Evolutionary conservation across 2,113 vertebrate species (phyloP).

Genomic region (Phoenicopterus ruber): DNA sequence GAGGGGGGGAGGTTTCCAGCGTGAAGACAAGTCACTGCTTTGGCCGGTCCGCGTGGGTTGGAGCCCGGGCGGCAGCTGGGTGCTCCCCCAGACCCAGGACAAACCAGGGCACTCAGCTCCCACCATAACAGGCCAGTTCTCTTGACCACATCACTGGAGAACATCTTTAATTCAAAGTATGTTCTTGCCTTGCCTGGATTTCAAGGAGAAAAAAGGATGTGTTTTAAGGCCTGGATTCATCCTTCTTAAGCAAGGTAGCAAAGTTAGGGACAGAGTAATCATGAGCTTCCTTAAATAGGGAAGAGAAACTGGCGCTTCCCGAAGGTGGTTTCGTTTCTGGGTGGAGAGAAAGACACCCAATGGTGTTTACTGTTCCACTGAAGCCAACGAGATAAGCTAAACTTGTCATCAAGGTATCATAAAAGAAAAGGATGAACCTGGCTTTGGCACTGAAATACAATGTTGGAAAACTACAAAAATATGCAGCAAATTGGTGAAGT

Average conservation of each 20-base stretch:
- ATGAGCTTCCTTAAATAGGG: not conserved
- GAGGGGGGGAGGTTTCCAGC: not conserved
- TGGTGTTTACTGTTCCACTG: not conserved
- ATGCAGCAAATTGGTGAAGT: not conserved
- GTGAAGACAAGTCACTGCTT: not conserved
- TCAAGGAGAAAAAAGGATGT: not conserved
- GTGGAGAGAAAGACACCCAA: accelerated
- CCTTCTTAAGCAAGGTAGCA: accelerated
- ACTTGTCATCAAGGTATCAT: not conserved
- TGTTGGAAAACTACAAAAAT: not conserved
- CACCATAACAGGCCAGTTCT: not conserved
- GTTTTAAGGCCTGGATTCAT: not conserved
- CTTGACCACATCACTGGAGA: not conserved
- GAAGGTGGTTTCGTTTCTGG: not conserved
- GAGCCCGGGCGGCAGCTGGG: not conserved
- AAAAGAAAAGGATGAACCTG: not conserved
- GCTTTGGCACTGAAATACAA: not conserved
- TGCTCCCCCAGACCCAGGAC: not conserved
- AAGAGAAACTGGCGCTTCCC: not conserved
- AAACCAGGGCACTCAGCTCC: not conserved
- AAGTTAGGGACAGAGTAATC: not conserved
- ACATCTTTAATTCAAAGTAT: not conserved
- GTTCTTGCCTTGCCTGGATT: not conserved
- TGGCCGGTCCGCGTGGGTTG: accelerated
- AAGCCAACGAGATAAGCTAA: not conserved